phyloP scores from a whole-genome alignment of 2,888 invertebrate genomes.

The Hyposoter dolosus region DNA sequence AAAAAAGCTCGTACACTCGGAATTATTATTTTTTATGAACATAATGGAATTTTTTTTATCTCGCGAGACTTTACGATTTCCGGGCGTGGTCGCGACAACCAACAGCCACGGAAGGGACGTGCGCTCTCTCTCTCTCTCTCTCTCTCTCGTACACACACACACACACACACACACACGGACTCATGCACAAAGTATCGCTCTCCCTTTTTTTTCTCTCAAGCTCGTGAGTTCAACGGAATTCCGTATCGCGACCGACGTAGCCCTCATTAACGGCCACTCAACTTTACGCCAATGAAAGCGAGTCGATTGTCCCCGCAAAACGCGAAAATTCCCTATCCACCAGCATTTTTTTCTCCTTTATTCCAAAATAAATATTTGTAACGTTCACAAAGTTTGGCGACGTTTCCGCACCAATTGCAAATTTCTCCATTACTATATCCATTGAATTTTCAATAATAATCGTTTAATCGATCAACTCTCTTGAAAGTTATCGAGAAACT shows the following conservation, averaged over 20 bases:
- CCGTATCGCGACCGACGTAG: constrained; percentile 64
- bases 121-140: constrained; percentile 24
- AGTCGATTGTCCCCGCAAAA: constrained; percentile 52
- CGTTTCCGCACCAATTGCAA: neutral
- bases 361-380: neutral
- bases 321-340: constrained; percentile 14
- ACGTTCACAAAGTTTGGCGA: neutral
- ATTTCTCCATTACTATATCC: no score
- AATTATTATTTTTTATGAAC: neutral
- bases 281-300: constrained; percentile 62
- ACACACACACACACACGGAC: neutral
- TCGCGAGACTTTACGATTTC: constrained; percentile 41
- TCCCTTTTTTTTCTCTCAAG: constrained; percentile 24
- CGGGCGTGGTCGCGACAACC: constrained; percentile 59
- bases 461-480: no score
- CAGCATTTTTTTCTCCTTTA: neutral
- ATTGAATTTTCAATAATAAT: no score
- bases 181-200: constrained; percentile 10
- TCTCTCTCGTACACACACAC: constrained; percentile 16
- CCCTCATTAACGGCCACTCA: constrained; percentile 67
- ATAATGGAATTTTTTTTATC: constrained; percentile 37
- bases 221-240: constrained; percentile 61
- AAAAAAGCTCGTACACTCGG: neutral
- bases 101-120: constrained; percentile 48
- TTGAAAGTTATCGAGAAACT: no score